Evolutionary conservation across 2,113 vertebrate genomes (phyloP), one percentile per base, ranked within the genome.

Genomic region (Orthochromis indermauri): DNA sequence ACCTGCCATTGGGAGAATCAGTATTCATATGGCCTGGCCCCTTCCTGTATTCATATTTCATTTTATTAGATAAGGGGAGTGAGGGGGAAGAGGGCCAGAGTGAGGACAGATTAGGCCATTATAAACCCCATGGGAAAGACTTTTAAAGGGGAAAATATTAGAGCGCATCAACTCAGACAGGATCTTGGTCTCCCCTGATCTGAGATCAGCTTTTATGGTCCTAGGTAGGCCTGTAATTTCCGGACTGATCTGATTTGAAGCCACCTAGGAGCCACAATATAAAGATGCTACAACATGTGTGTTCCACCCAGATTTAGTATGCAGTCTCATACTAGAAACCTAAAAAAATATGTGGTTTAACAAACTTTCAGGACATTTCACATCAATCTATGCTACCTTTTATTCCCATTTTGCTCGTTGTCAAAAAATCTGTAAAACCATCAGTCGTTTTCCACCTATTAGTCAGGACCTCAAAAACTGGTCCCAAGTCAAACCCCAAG

Each of bases 41-140:
- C 17, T 53, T 81, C 61, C 53, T 80, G 81, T 84, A 93, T 94
- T 93, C 85, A 93, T 88, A 89, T 94, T 94, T 91, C 16, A 91
- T 91, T 91, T 90, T 84, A 80, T 66, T 31, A 86, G 91, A 94
- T 89, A 86, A 76, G 40, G 81, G 33, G 76, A 78, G 21, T 45
- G 24, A 71, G 33, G 24, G 7, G 26, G 17, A 17, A 35, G 19
- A 54, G 16, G 42, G 16, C 51, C 31, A 47, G 40, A 82, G 26
- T 17, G 10, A 83, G 51, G 19, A 63, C 66, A 81, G 71, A 91
- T 90, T 84, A 63, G 66, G 42, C 37, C 57, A n/a, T 86, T 79
- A 83, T 53, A 53, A 63, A 40, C 9, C 53, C 80, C 16, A n/a
- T 35, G 54, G 73, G 66, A 49, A 53, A 14, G 81, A 63, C 76